These are phyloP conservation scores for Varroa destructor DNA, from an alignment of 1,140 invertebrate species.

Conservation along the genomic window DNA sequence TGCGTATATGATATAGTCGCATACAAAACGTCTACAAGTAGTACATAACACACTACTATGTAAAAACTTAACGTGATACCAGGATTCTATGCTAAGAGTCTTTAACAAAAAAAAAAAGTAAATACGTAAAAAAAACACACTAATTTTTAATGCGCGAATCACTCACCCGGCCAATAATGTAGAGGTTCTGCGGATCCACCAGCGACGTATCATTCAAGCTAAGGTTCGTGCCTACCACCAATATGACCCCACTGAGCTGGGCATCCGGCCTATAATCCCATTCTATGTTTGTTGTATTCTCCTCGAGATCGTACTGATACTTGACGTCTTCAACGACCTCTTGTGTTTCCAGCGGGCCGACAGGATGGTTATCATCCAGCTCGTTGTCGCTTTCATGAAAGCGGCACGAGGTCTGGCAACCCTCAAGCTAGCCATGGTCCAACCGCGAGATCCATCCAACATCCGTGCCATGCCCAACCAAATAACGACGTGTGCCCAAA, in stretches of 20 bases:
- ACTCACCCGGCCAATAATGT: conserved; percentile 17
- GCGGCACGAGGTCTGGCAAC: conserved; percentile 23
- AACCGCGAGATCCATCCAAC: no score
- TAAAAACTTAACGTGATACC: no score
- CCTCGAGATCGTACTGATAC: conserved; percentile 26
- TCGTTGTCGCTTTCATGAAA: conserved; percentile 25
- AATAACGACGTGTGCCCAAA: no score
- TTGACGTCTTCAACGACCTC: conserved; percentile 26
- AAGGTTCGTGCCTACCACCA: conserved; percentile 1
- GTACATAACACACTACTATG: no score
- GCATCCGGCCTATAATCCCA: conserved; percentile 19
- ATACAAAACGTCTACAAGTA: no score
- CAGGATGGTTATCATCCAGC: conserved; percentile 17
- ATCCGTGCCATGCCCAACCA: no score
- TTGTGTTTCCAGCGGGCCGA: conserved; percentile 12
- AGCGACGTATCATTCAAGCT: not conserved
- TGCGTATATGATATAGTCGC: no score
- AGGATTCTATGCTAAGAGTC: no score
- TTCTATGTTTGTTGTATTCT: conserved; percentile 24
- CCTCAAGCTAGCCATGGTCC: not conserved
- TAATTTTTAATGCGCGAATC: no score
- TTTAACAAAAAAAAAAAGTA: no score
- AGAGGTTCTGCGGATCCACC: conserved; percentile 8
- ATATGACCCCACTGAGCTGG: conserved; percentile 7
- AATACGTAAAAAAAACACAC: no score